phyloP scores from a whole-genome alignment of 2,113 vertebrate genomes.

The Phaetusa simplex region DNA sequence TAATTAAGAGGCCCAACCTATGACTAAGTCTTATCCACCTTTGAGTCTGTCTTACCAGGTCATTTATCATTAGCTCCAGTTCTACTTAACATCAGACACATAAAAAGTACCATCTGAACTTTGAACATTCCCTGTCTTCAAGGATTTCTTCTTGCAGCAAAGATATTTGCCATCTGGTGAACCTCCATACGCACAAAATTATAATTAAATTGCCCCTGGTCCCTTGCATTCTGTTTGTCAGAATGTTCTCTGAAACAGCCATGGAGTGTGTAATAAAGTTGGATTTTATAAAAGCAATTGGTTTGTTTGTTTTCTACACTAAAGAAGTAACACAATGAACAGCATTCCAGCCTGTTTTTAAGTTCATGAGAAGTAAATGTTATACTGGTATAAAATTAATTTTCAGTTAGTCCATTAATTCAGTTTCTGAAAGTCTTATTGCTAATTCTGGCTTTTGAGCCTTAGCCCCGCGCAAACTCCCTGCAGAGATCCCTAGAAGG shows the following conservation, averaged over 20 bases:
- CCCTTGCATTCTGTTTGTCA: constrained; percentile 54
- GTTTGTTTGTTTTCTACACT: neutral
- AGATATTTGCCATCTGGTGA: constrained; percentile 60
- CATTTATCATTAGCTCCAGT: neutral
- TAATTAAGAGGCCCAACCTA: neutral
- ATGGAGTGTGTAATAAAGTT: neutral
- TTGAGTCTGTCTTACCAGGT: neutral
- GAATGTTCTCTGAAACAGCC: constrained; percentile 33
- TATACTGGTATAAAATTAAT: neutral
- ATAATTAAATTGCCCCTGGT: constrained; percentile 60
- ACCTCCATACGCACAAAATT: constrained; percentile 19
- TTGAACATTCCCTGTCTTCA: neutral
- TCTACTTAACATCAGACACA: neutral
- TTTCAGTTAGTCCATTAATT: neutral
- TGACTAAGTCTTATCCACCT: neutral
- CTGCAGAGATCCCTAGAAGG: neutral
- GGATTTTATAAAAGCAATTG: constrained; percentile 34
- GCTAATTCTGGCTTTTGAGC: neutral
- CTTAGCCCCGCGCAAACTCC: neutral
- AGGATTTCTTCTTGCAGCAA: constrained; percentile 28
- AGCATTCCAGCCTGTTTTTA: neutral
- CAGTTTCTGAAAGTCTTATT: neutral
- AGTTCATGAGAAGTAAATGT: neutral
- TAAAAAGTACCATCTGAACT: constrained; percentile 17
- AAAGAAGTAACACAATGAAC: neutral